A percentile compares a stretch with the other conserved stretches of the same genome.
Evolutionary conservation across 2,888 invertebrate genomes (phyloP).

Genomic region (Xylota segnis): DNA sequence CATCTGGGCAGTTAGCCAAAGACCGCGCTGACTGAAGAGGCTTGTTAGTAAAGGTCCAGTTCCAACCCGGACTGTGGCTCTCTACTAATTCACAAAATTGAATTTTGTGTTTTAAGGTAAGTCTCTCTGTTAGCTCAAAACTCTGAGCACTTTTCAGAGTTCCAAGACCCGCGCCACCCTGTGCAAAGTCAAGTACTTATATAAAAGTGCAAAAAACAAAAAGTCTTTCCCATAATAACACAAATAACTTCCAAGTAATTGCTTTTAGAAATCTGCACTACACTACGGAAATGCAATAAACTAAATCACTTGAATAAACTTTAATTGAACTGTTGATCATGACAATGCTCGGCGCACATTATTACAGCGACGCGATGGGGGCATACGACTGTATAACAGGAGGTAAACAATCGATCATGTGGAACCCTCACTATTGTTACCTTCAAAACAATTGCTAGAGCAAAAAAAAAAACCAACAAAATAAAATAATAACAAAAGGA

Average conservation of each 20-base stretch:
- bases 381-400: neutral
- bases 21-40: too few relatives aligned
- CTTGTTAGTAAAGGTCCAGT: too few relatives aligned
- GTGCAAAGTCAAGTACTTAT: neutral
- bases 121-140: too few relatives aligned
- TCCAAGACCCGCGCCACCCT: neutral
- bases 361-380: slow-evolving; percentile 7
- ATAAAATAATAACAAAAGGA: neutral
- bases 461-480: neutral
- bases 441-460: slow-evolving; percentile 36
- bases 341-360: slow-evolving; percentile 18
- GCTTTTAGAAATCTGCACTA: slow-evolving; percentile 7
- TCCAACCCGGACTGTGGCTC: too few relatives aligned
- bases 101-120: too few relatives aligned
- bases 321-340: slow-evolving; percentile 71
- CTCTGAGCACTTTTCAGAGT: too few relatives aligned
- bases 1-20: too few relatives aligned
- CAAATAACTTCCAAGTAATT: slow-evolving; percentile 30
- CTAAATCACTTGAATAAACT: slow-evolving; percentile 72
- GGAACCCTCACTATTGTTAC: slow-evolving; percentile 48
- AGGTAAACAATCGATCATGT: slow-evolving; percentile 43
- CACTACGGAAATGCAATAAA: slow-evolving; percentile 66
- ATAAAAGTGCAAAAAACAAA: neutral
- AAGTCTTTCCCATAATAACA: neutral
- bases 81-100: too few relatives aligned